Conservation (phyloP, 2,113 vertebrate genomes). For the Gymnogyps californianus region DNA sequence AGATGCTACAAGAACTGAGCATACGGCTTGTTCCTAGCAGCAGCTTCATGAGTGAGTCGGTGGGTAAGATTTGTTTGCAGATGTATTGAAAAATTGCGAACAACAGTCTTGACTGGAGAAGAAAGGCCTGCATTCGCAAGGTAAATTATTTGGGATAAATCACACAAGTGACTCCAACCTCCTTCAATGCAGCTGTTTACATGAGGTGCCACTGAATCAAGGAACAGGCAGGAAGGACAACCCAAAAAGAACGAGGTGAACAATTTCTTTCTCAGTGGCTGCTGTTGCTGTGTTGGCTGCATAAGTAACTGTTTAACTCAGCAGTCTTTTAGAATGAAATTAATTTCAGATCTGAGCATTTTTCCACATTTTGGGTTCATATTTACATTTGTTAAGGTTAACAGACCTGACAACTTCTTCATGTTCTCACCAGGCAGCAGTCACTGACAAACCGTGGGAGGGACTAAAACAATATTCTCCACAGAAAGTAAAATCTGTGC, state of each 20-base stretch:
- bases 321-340: slow-evolving; percentile 55
- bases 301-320: slow-evolving; percentile 33
- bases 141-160: neutral
- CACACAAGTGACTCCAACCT: neutral
- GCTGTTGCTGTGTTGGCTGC: neutral
- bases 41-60: neutral
- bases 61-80: neutral
- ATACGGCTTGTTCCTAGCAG: neutral
- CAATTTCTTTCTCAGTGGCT: neutral
- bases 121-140: neutral
- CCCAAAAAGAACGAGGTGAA: neutral
- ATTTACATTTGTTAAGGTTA: slow-evolving; percentile 71
- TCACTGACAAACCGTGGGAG: slow-evolving; percentile 3
- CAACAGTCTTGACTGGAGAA: neutral
- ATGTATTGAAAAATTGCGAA: neutral
- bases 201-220: neutral
- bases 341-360: slow-evolving; percentile 47
- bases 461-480: slow-evolving; percentile 9
- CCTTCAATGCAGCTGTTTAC: neutral
- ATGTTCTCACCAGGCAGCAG: slow-evolving; percentile 62
- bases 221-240: neutral
- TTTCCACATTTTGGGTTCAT: slow-evolving; percentile 44
- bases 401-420: slow-evolving; percentile 68
- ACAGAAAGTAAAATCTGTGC: neutral
- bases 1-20: neutral